Evolutionary conservation across 2,888 invertebrate species (phyloP).

Genomic region (Coenonympha arcania): DNA sequence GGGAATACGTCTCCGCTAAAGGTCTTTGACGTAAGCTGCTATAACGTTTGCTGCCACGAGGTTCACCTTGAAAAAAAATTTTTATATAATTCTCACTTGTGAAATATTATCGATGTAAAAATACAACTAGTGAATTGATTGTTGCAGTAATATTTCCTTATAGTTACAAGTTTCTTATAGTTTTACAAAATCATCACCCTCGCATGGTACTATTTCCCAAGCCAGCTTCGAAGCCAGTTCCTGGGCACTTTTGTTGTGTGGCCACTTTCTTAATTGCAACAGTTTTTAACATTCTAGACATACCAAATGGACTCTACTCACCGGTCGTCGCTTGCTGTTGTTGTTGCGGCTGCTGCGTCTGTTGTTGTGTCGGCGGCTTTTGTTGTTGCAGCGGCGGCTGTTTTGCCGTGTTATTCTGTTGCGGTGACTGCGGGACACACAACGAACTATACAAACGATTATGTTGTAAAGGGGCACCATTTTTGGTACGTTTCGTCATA

Average conservation of each 20-base stretch:
- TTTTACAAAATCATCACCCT: too few relatives aligned
- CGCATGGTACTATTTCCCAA: too few relatives aligned
- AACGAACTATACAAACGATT: conserved; percentile 27
- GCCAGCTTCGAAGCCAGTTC: too few relatives aligned
- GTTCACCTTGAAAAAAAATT: conserved; percentile 33
- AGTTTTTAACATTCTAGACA: background rate
- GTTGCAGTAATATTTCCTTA: too few relatives aligned
- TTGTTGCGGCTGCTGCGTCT: conserved; percentile 41
- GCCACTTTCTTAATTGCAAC: too few relatives aligned
- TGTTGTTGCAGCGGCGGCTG: conserved; percentile 43
- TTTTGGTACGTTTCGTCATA: background rate
- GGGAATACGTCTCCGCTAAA: conserved; percentile 70
- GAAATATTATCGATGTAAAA: too few relatives aligned
- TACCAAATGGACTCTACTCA: background rate
- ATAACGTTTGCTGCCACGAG: conserved; percentile 73
- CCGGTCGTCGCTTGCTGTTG: conserved; percentile 38
- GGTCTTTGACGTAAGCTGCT: conserved; percentile 75
- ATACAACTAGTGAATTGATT: too few relatives aligned
- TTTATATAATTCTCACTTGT: background rate
- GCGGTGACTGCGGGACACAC: conserved; percentile 30
- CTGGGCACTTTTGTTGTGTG: too few relatives aligned
- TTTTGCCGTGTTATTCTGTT: conserved; percentile 38
- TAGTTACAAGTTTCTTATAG: too few relatives aligned
- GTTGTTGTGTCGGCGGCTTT: conserved; percentile 35
- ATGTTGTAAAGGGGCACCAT: conserved; percentile 7